These are phyloP conservation scores for Blastomussa wellsi DNA, from an alignment of 92 coral and sea anemone genomes.

Conservation along the genomic window DNA sequence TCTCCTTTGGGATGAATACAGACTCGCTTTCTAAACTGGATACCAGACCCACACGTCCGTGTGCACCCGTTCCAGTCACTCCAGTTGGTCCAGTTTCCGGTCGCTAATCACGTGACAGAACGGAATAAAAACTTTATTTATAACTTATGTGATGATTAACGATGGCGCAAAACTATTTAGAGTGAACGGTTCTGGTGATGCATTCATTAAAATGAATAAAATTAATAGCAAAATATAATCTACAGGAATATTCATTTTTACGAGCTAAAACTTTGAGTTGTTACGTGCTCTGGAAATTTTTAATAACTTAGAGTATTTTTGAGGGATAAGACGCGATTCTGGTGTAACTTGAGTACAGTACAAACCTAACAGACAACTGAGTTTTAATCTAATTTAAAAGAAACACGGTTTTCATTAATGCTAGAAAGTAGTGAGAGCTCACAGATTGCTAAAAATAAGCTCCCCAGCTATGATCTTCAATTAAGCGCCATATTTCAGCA, in stretches of 20 bases:
- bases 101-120: conserved; percentile 42
- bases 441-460: neutral
- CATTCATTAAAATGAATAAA: too few relatives aligned
- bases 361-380: neutral
- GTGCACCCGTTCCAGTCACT: conserved; percentile 83
- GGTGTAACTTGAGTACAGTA: neutral
- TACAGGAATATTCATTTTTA: too few relatives aligned
- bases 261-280: too few relatives aligned
- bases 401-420: neutral
- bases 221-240: too few relatives aligned
- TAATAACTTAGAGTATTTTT: neutral
- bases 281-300: neutral
- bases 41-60: conserved; percentile 87
- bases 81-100: conserved; percentile 91
- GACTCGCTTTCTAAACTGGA: conserved; percentile 83
- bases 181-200: too few relatives aligned
- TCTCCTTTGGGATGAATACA: conserved; percentile 69
- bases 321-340: neutral
- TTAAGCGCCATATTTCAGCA: neutral
- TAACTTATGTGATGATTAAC: too few relatives aligned
- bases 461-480: neutral
- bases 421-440: neutral
- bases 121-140: too few relatives aligned
- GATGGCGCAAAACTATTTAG: too few relatives aligned
- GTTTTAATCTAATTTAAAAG: neutral